Conservation (phyloP, 2,888 invertebrate species). For the Bellardia bayeri region DNA sequence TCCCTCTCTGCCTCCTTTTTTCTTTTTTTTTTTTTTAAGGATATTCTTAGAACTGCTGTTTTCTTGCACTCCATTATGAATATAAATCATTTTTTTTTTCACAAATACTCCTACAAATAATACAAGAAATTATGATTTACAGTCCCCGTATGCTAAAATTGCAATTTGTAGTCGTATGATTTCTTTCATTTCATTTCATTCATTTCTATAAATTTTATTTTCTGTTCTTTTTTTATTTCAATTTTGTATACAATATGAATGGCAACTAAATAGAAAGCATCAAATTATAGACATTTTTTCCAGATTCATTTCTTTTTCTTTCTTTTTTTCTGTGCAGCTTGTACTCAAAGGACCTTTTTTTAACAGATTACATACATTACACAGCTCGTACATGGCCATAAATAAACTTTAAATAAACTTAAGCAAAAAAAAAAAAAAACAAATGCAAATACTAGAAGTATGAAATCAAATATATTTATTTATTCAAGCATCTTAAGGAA, state of each 20-base stretch:
- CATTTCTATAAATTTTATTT: constrained; percentile 46
- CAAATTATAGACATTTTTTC: constrained; percentile 68
- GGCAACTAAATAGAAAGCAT: constrained; percentile 56
- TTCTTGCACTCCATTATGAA: constrained; percentile 60
- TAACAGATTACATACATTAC: constrained; percentile 41
- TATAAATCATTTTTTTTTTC: constrained; percentile 66
- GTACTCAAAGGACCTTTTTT: constrained; percentile 50
- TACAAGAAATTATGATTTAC: constrained; percentile 65
- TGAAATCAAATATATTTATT: constrained; percentile 7
- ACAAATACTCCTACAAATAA: constrained; percentile 13
- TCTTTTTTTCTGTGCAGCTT: neutral
- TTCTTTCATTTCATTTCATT: constrained; percentile 47
- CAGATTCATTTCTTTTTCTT: constrained; percentile 29
- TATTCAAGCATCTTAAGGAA: neutral
- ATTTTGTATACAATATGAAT: constrained; percentile 41
- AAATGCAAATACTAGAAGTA: neutral
- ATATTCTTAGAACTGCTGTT: constrained; percentile 13
- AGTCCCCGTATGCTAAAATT: constrained; percentile 64
- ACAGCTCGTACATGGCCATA: constrained; percentile 20
- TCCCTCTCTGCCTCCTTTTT: neutral
- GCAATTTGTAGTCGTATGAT: constrained; percentile 59
- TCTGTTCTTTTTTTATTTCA: constrained; percentile 23
- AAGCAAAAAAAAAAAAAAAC: neutral
- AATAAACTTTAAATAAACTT: constrained; percentile 49
- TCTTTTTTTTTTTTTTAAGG: neutral